Conservation (phyloP, 2,888 invertebrate species). For the Gastrophysa polygoni region DNA sequence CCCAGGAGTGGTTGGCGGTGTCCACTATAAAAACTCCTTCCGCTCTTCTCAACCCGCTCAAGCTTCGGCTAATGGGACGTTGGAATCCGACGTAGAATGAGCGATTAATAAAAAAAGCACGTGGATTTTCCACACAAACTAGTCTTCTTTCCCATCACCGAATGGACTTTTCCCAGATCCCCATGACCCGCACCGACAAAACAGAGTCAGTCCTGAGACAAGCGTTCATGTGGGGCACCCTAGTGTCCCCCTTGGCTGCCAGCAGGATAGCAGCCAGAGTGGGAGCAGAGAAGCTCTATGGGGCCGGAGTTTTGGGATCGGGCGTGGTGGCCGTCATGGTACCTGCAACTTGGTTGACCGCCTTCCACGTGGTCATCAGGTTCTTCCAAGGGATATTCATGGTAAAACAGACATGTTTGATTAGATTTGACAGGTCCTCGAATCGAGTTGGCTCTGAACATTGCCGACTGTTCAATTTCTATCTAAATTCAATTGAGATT, state of each 20-base stretch:
- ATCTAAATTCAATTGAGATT: too few relatives aligned
- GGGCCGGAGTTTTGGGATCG: conserved; percentile 63
- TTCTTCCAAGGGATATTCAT: conserved; percentile 64
- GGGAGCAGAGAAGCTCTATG: conserved; percentile 63
- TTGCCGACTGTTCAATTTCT: too few relatives aligned
- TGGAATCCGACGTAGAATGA: too few relatives aligned
- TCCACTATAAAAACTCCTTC: too few relatives aligned
- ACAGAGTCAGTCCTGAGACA: conserved; percentile 63
- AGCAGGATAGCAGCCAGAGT: conserved; percentile 63
- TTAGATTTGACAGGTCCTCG: too few relatives aligned
- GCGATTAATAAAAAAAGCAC: too few relatives aligned
- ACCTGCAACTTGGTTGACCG: conserved; percentile 65
- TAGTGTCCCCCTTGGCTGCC: conserved; percentile 63
- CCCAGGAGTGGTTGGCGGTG: too few relatives aligned
- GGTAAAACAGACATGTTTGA: conserved; percentile 56
- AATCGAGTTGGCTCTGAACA: too few relatives aligned
- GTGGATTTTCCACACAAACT: too few relatives aligned
- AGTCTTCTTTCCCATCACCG: too few relatives aligned
- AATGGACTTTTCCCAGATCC: conserved; percentile 53
- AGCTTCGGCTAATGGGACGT: too few relatives aligned
- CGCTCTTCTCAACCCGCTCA: too few relatives aligned
- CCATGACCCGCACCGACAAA: conserved; percentile 62
- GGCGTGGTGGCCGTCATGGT: conserved; percentile 62
- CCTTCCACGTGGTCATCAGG: conserved; percentile 63
- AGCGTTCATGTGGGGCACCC: conserved; percentile 65